Conservation (phyloP, 2,113 vertebrate species). For the Malurus cyaneus region DNA sequence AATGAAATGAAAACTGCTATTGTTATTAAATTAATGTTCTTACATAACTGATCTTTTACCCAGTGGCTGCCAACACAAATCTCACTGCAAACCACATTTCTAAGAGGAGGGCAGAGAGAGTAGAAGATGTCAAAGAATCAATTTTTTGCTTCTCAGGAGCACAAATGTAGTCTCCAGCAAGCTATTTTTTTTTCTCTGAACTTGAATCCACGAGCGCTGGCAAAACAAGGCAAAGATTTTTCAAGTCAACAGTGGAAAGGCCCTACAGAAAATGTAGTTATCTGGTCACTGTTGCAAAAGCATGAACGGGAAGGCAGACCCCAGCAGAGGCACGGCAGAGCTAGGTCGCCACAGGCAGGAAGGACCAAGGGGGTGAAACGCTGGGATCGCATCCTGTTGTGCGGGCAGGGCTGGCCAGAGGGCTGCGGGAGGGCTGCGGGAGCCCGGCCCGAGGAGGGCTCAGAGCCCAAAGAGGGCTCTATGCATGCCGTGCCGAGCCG, state of each 20-base stretch:
- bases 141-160: neutral
- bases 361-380: neutral
- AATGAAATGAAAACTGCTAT: neutral
- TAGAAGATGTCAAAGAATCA: neutral
- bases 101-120: neutral
- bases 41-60: slow-evolving; percentile 21
- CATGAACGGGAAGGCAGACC: accelerated
- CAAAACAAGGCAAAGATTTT: neutral
- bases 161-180: neutral
- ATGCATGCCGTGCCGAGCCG: accelerated
- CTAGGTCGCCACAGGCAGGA: neutral
- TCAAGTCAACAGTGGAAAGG: neutral
- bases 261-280: neutral
- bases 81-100: neutral
- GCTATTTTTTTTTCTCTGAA: neutral
- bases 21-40: neutral
- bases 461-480: too few species aligned
- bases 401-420: neutral
- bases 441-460: neutral
- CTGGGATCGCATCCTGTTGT: neutral
- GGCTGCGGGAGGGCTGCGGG: neutral
- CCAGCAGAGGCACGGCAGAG: accelerated
- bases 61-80: neutral
- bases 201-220: neutral
- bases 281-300: too few species aligned